phyloP scores from a whole-genome alignment of 2,888 invertebrate genomes.

The Drosophila planitibia region DNA sequence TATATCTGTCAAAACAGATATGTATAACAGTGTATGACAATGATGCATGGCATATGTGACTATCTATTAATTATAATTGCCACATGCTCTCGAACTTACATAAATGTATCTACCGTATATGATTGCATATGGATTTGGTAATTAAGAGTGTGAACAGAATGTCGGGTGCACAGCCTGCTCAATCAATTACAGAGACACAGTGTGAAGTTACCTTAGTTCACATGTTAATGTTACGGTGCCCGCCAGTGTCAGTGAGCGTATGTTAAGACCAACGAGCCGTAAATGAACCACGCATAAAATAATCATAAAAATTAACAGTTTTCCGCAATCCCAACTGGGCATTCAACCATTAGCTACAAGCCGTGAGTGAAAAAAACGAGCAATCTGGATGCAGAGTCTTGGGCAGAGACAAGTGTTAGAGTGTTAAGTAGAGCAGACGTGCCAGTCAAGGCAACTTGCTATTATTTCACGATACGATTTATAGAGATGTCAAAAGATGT shows the following conservation, averaged over 20 bases:
- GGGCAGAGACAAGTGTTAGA: slow-evolving; percentile 55
- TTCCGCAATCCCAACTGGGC: slow-evolving; percentile 65
- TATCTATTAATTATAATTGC: slow-evolving; percentile 36
- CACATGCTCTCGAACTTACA: slow-evolving; percentile 24
- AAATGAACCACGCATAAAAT: slow-evolving; percentile 73
- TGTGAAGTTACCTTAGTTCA: slow-evolving; percentile 32
- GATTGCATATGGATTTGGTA: slow-evolving; percentile 12
- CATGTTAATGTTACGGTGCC: slow-evolving; percentile 33
- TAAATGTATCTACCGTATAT: slow-evolving; percentile 26
- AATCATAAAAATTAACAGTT: slow-evolving; percentile 70
- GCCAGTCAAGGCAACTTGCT: slow-evolving; percentile 45
- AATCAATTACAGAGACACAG: slow-evolving; percentile 57
- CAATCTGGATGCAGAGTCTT: slow-evolving; percentile 33
- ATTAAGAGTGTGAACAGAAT: slow-evolving; percentile 53
- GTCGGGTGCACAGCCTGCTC: slow-evolving; percentile 26
- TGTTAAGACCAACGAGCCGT: slow-evolving; percentile 63
- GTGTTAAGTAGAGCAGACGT: slow-evolving; percentile 70
- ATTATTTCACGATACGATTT: slow-evolving; percentile 43
- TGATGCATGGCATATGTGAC: slow-evolving; percentile 27
- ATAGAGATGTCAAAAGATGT: slow-evolving; percentile 56
- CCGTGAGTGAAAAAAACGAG: slow-evolving; percentile 40
- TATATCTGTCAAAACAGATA: background rate
- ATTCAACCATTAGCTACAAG: slow-evolving; percentile 41
- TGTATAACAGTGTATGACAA: slow-evolving; percentile 17
- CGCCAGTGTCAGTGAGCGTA: slow-evolving; percentile 30